Evolutionary conservation across 2,113 vertebrate genomes (phyloP), one percentile per base, ranked within the genome.

Genomic region (Hydrolagus affinis): DNA sequence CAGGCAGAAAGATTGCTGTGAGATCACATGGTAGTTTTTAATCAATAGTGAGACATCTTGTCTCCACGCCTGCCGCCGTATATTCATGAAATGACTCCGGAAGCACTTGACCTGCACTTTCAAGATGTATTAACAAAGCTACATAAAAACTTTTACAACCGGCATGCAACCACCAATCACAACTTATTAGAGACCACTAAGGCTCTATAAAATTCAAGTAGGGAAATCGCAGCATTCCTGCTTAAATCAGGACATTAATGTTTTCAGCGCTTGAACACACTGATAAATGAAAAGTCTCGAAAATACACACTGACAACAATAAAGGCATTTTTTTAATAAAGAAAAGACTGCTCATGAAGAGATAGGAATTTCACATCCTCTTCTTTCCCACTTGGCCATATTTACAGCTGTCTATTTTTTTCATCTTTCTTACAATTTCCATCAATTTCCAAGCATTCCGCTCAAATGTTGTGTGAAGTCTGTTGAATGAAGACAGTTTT

Each of bases 121-220:
- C 74, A 7, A 19, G 57, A 85, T 85, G 77, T 76, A 71, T 75
- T 25, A 64, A 70, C 68, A 85, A 68, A n/a, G 57, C 85, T 28
- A 21, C 17, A 25, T 62, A 28, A 59, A 59, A 76, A 87, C 17
- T 85, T 86, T 74, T 86, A 85, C 85, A 66, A 85, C 60, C 87
- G 89, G 87, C 87, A 70, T 74, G 85, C n/a, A 60, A 87, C 88
- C 90, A 90, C 66, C 71, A n/a, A 59, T 15, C 85, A 85, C 85
- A 89, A 86, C 69, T 83, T 19, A 15, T 56, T 25, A 62, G 12
- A 85, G 60, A 74, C 15, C 32, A 68, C 28, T 56, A 66, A 85
- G 64, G 25, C n/a, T 25, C 56, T 23, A 23, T 12, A 59, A 77
- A 60, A n/a, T 44, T 56, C 17, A 74, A 74, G 19, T 0, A 60